Evolutionary conservation across 1,140 invertebrate species (phyloP), one percentile per base, ranked within the genome.

Genomic region (Idris sp.): DNA sequence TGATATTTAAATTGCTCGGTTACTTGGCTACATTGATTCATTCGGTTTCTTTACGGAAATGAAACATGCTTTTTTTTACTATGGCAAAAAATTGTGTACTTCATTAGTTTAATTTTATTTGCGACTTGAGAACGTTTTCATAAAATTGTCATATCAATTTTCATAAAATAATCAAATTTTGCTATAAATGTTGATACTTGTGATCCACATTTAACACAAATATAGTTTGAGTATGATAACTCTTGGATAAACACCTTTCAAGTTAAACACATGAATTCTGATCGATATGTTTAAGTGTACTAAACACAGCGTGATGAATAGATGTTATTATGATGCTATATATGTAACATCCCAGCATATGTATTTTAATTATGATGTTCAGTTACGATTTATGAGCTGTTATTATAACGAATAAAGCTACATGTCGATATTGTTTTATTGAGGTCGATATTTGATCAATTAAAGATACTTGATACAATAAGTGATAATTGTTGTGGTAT

Each of bases 321-420:
- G 43, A 49, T 22, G 15, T 49, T 49, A 48, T 40, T 41, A 40
- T 15, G 9, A 22, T 44, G 16, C 22, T 11, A 31, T 40, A 5
- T n/a, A n/a, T n/a, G 25, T 31, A 19, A 62, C 7, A 1, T 7
- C 1, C 9, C 14, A 4, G n/a, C 6, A 8, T 48, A 40, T 14
- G 43, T 49, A 62, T 49, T 62, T 59, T 46, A 59, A 46, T 59
- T 59, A 13, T 59, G 30, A 44, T 26, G 28, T 26, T 35, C 53
- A 44, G 19, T 26, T 16, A 8, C 18, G 18, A 46, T 59, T 61
- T 61, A 61, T 43, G 14, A 8, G 31, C 14, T 4, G 14, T 48
- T 48, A 61, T 48, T 61, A 48, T 7, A 14, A n/a, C 7, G 33
- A 61, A 61, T 48, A 48, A 48, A 40, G 40, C 40, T 38, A 2